Percentiles rank a stretch among this genome's conserved stretches.
Evolutionary conservation across 2,797 vertebrate species (phyloP).

Genomic region (Artibeus jamaicensis): DNA sequence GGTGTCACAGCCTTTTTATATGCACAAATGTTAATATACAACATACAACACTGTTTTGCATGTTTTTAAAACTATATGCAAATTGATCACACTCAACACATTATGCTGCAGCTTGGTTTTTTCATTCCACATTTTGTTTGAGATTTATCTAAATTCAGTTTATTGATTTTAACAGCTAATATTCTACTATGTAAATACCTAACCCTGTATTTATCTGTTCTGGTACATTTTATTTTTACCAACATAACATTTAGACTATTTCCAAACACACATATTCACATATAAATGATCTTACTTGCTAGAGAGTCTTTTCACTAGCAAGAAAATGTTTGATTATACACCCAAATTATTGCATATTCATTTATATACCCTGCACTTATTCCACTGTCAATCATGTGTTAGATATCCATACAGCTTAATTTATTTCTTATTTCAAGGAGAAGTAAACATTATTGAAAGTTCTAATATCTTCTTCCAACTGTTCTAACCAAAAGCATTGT

Average conservation of each 20-base stretch:
- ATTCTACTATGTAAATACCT: background rate
- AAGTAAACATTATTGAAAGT: background rate
- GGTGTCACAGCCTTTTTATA: background rate
- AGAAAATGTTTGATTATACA: background rate
- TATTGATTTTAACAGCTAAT: constrained; percentile 31
- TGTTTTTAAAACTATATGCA: background rate
- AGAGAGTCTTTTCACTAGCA: background rate
- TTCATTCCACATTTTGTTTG: background rate
- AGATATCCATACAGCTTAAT: background rate
- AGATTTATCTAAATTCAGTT: constrained; percentile 23
- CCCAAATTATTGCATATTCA: background rate
- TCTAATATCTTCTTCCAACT: background rate
- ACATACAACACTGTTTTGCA: background rate
- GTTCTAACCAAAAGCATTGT: background rate
- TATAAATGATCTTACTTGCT: background rate
- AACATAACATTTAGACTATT: background rate
- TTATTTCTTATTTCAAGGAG: constrained; percentile 4
- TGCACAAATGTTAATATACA: background rate
- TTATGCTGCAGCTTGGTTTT: background rate
- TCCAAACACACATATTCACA: background rate
- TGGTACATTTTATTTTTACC: background rate
- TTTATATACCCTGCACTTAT: background rate
- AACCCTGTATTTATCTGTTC: background rate
- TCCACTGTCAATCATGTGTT: background rate
- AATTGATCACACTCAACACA: background rate